phyloP scores from a whole-genome alignment of 2,113 vertebrate genomes.

The Salvator merianae region DNA sequence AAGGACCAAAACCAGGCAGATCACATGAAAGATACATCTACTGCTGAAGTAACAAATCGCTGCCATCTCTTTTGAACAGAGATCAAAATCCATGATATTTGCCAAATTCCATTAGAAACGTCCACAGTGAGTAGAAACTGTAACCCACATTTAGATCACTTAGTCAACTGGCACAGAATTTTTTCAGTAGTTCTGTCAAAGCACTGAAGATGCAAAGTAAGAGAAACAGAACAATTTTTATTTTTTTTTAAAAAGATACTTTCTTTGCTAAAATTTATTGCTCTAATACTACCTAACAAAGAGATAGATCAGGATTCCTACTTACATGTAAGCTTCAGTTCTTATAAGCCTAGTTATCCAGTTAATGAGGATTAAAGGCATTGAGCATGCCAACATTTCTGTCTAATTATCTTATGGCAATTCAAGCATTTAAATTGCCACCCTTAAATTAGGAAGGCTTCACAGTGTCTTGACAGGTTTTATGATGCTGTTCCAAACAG shows the following conservation, averaged over 20 bases:
- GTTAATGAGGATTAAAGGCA: slow-evolving; percentile 11
- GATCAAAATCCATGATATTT: neutral
- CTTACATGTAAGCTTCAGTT: slow-evolving; percentile 35
- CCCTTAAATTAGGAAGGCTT: slow-evolving; percentile 51
- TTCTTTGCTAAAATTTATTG: neutral
- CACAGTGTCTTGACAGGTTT: slow-evolving; percentile 38
- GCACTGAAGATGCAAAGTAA: neutral
- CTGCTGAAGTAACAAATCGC: no score
- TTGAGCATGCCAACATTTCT: slow-evolving; percentile 19
- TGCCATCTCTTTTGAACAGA: neutral
- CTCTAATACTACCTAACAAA: neutral
- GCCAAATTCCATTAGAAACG: neutral
- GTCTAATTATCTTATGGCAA: slow-evolving; percentile 34
- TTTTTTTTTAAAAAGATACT: neutral
- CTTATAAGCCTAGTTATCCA: neutral
- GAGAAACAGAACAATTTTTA: neutral
- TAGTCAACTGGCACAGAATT: neutral
- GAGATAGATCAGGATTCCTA: neutral
- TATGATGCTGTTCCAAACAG: slow-evolving; percentile 21
- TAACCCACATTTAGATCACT: neutral
- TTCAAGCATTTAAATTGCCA: slow-evolving; percentile 35
- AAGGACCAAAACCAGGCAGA: no score
- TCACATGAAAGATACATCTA: no score
- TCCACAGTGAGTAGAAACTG: neutral
- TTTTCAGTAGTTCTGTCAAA: neutral